Evolutionary conservation across 2,797 vertebrate genomes (phyloP), one percentile per base, ranked within the genome.

Genomic region (Takifugu ocellatus): DNA sequence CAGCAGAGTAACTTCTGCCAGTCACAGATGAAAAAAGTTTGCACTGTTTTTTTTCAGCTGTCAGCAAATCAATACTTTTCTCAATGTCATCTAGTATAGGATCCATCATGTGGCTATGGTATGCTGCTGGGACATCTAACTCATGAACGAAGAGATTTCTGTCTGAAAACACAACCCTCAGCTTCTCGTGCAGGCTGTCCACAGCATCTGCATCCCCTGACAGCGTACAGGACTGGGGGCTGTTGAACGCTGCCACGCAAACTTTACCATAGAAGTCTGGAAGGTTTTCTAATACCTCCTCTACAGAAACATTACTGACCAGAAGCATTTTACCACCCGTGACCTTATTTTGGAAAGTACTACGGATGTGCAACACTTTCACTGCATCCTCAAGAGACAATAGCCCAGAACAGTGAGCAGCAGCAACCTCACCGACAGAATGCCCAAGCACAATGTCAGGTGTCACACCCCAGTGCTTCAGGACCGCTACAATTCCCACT

Each of bases 91-190:
- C 39, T 0, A 95, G 48, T 60, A 96, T 89, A 48, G 83, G 75
- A 66, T 96, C 92, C 95, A 96, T 95, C 84, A 93, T 85, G 17
- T 91, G 85, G 73, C 94, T 95, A 63, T 96, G 95, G 66, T 95
- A 95, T 0, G 93, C 94, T 66, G 79, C 86, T 42, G 92, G 87
- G 21, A 94, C 90, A 63, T 91, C 86, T 74, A 95, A 79, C 49
- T 87, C 33, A 55, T 69, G 85, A 45, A 95, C 91, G 61, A 95
- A 94, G 39, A 93, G 42, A 50, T 93, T 91, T 56, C 81, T 86
- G 31, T 79, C 68, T 4, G 62, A 50, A 63, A 90, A 90, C 39
- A 46, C 59, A 58, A 70, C 29, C 17, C 57, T 66, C 55, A 90
- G 64, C 48, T 24, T 72, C 33, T 79, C 58, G 12, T 66, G 61